Evolutionary conservation across 2,113 vertebrate genomes (phyloP), one percentile per base, ranked within the genome.

Genomic region (Marmota flaviventris): DNA sequence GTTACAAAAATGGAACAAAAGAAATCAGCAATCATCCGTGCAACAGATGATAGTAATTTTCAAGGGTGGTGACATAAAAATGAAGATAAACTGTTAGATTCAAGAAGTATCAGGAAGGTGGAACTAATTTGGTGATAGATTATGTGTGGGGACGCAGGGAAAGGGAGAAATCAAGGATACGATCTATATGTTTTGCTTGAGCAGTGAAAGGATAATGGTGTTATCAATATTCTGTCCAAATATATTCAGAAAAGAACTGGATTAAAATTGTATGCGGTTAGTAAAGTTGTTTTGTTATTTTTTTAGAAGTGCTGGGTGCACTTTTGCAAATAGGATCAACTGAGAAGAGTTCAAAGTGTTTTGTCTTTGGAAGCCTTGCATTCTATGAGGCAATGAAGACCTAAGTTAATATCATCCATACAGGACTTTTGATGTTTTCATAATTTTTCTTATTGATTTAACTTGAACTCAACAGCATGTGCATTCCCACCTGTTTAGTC

Each of bases 1-100:
- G 24, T 69, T 85, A 16, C 22, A 92, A 61, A 92, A 90, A 34
- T 85, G 42, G 42, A 94, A 95, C 51, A 27, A 86, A 75, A 93
- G 14, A 34, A 10, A 82, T 95, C 39, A 87, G 61, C n/a, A 91
- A 10, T 51, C 37, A 79, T 65, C 2, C 16, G 39, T 72, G 14
- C 5, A 69, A 75, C 20, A 45, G 29, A 69, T 70, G 7, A 48
- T 65, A 58, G 63, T 24, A 61, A 24, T 63, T 77, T 51, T 4
- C 13, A 72, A 51, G 7, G 2, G 4, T 72, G 8, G 20, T 53
- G 4, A 82, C 9, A 56, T n/a, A 5, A 32, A 25, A 12, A 78
- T 51, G 27, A 92, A 42, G 22, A 37, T 58, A 85, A 84, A 82
- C 8, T 32, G 4, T 45, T 48, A 89, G 18, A 87, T 48, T 87